These are phyloP conservation scores for Laspeyria flexula DNA, from an alignment of 2,888 invertebrate species.

Conservation along the genomic window DNA sequence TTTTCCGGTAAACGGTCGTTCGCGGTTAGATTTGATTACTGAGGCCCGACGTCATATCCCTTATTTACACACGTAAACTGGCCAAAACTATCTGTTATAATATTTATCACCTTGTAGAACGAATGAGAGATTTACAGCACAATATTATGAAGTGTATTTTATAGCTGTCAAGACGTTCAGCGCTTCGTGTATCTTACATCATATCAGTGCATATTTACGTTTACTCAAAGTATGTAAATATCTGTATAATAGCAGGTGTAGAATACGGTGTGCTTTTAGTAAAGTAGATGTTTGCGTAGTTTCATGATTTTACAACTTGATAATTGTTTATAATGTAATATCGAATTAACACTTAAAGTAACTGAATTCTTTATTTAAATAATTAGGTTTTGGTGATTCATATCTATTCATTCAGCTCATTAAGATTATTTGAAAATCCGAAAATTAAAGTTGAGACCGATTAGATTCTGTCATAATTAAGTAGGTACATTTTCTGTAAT, in stretches of 20 bases:
- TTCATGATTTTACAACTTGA: no score
- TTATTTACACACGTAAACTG: slow-evolving; percentile 23
- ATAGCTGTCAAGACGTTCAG: neutral
- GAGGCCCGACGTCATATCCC: slow-evolving; percentile 32
- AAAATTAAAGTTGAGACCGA: no score
- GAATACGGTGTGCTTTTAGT: no score
- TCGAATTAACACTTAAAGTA: no score
- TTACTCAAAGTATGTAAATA: neutral
- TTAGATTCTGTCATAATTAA: no score
- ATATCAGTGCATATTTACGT: neutral
- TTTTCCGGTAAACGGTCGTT: slow-evolving; percentile 36
- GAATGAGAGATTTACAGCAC: neutral
- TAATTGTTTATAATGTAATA: no score
- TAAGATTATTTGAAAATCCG: no score
- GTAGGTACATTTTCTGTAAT: no score
- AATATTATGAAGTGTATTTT: neutral
- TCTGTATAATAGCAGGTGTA: neutral
- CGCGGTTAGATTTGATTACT: slow-evolving; percentile 38
- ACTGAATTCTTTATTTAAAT: no score
- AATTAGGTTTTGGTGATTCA: no score
- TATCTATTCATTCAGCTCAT: no score
- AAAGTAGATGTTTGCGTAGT: no score
- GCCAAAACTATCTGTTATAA: neutral
- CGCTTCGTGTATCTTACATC: neutral
- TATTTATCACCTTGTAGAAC: neutral